phyloP scores from a whole-genome alignment of 1,140 invertebrate species.

The Nasonia giraulti region DNA sequence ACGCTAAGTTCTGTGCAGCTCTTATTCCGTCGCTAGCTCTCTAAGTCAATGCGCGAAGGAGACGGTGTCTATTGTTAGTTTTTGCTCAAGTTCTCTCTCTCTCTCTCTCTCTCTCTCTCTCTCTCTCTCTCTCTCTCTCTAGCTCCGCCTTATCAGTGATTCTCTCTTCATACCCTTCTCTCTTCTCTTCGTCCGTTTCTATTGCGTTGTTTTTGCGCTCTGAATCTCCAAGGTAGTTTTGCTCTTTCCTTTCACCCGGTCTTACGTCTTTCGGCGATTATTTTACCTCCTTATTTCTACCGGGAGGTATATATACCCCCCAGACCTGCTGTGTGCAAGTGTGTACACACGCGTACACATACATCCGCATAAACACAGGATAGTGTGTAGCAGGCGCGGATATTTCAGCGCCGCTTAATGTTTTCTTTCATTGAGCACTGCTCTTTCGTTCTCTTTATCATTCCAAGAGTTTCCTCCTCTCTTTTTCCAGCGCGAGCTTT shows the following conservation, averaged over 20 bases:
- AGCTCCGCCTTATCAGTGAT: constrained; percentile 6
- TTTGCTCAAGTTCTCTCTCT: not conserved
- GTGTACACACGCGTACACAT: not conserved
- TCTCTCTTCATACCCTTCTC: constrained; percentile 36
- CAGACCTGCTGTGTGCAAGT: too few species aligned
- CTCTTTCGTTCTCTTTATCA: constrained; percentile 36
- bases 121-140: not conserved
- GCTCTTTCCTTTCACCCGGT: not conserved
- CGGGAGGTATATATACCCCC: not conserved
- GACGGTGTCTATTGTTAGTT: constrained; percentile 6
- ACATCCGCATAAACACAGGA: not conserved
- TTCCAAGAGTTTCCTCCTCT: constrained; percentile 25
- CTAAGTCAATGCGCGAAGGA: not conserved
- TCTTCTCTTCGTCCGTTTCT: not conserved
- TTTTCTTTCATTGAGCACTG: constrained; percentile 24
- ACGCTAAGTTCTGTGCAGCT: not conserved
- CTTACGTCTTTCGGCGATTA: constrained; percentile 35
- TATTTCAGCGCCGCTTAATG: constrained; percentile 8
- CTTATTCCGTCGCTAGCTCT: not conserved
- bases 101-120: too few species aligned
- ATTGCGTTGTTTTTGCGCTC: not conserved
- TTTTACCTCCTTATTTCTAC: constrained; percentile 35
- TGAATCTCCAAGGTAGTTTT: not conserved
- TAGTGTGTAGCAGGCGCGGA: not conserved
- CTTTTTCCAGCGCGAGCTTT: not conserved